phyloP scores from a whole-genome alignment of 2,888 invertebrate genomes.

The Dendrolimus houi region DNA sequence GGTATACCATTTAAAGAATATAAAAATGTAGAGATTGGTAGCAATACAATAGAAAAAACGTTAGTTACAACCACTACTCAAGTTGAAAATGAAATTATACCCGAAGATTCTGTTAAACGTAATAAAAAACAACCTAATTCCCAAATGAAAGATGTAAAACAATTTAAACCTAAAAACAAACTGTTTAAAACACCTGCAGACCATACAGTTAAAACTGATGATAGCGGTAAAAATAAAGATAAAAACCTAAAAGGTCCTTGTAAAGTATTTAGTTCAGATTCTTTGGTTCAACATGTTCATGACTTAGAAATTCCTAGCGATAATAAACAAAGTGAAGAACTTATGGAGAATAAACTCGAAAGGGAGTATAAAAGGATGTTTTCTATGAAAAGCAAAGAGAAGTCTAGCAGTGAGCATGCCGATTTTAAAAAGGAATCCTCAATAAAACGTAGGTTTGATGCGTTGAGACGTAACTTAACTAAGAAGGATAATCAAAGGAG shows the following conservation, averaged over 20 bases:
- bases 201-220: slow-evolving; percentile 9
- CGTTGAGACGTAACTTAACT: slow-evolving; percentile 34
- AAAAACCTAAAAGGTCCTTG: slow-evolving; percentile 14
- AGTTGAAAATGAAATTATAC: slow-evolving; percentile 16
- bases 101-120: background rate
- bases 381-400: slow-evolving; percentile 26
- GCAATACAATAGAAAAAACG: slow-evolving; percentile 21
- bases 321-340: slow-evolving; percentile 32
- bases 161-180: slow-evolving; percentile 5
- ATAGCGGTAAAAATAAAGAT: slow-evolving; percentile 9
- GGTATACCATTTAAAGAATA: slow-evolving; percentile 9
- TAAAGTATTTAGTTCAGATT: slow-evolving; percentile 44
- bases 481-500: slow-evolving; percentile 39
- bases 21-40: slow-evolving; percentile 30
- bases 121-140: background rate
- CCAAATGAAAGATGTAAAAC: slow-evolving; percentile 7
- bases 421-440: slow-evolving; percentile 41
- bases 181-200: background rate
- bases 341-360: slow-evolving; percentile 54
- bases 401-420: slow-evolving; percentile 19
- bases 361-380: slow-evolving; percentile 50
- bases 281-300: slow-evolving; percentile 48
- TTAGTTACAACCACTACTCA: slow-evolving; percentile 29
- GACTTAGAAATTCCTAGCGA: slow-evolving; percentile 45
- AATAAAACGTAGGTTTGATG: slow-evolving; percentile 46